Evolutionary conservation across 2,797 vertebrate genomes (phyloP), one percentile per base, ranked within the genome.

Genomic region (Gymnoscopelus microlampas): DNA sequence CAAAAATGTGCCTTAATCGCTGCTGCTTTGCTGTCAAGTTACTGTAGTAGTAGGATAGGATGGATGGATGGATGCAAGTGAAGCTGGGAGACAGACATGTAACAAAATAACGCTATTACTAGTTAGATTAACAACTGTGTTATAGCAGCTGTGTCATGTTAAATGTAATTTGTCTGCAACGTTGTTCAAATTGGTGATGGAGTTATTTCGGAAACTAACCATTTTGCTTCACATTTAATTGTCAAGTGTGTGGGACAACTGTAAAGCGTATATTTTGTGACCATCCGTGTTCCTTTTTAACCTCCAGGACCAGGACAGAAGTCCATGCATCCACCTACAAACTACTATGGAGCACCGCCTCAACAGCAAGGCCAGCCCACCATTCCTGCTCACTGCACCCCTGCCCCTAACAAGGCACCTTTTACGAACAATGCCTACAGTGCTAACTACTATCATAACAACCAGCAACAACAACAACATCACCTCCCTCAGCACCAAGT

Each of bases 221-320:
- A 32, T 5, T 19, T 29, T 5, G 32, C 32, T 5, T 35, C 5
- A 35, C 32, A 35, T 35, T 8, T 7, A 44, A 44, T 9, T 44
- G 39, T 44, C 39, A 44, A 44, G 9, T 9, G 39, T 44, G 8
- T 44, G 39, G 39, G 7, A 44, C 9, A 35, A 35, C 32, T 5
- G 32, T 35, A 35, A 29, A 6, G 32, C 3, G 6, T 35, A 35
- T 6, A 35, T 35, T 44, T 10, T 44, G 39, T 60, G 49, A 32
- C 48, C 12, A 12, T 29, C 11, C 55, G 12, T 32, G 26, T 58
- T 86, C 77, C 12, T 35, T 23, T 87, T 68, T 32, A 19, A 19
- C 1, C 88, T 74, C 63, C 87, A 98, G 98, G 96, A 89, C 94
- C 96, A 62, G 88, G 91, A 69, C 96, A 95, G 84, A 90, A 77